Percentiles rank a stretch among this genome's conserved stretches.
Conservation (phyloP, 53 echinoderm and acorn worm genomes). For the Stichopus horrens region DNA sequence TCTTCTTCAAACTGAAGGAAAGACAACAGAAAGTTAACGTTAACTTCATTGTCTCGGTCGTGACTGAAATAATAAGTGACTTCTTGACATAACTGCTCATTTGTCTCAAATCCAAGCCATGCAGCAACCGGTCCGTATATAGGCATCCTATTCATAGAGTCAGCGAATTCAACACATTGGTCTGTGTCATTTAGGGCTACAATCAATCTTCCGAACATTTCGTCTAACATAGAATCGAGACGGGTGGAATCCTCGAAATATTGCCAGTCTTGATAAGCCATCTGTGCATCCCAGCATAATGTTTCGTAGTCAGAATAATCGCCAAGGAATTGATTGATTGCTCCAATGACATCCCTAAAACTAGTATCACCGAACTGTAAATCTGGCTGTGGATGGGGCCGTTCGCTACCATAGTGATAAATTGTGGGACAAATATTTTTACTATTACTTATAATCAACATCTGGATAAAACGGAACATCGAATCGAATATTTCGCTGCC, state of each 20-base stretch:
- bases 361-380: neutral
- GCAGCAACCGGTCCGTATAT: slow-evolving; percentile 31
- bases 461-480: neutral
- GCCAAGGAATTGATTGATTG: slow-evolving; percentile 22
- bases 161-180: slow-evolving; percentile 2
- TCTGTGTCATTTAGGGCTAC: neutral
- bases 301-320: slow-evolving; percentile 36
- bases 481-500: neutral
- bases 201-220: neutral
- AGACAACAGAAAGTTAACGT: neutral
- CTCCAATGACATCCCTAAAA: slow-evolving; percentile 19
- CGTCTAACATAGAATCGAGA: slow-evolving; percentile 5
- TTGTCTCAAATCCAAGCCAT: slow-evolving; percentile 24
- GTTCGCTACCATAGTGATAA: neutral
- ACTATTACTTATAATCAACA: neutral
- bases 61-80: slow-evolving; percentile 1
- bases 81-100: slow-evolving; percentile 11
- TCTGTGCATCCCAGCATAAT: slow-evolving; percentile 37
- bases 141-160: neutral
- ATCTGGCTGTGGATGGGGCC: neutral
- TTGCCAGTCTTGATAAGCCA: slow-evolving; percentile 11
- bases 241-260: neutral
- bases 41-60: neutral
- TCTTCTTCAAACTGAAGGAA: neutral
- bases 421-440: slow-evolving; percentile 18